These are phyloP conservation scores for Aurelia coerulea DNA, from an alignment of 30 jellyfish, hydroid and myxozoan genomes.

Conservation along the genomic window DNA sequence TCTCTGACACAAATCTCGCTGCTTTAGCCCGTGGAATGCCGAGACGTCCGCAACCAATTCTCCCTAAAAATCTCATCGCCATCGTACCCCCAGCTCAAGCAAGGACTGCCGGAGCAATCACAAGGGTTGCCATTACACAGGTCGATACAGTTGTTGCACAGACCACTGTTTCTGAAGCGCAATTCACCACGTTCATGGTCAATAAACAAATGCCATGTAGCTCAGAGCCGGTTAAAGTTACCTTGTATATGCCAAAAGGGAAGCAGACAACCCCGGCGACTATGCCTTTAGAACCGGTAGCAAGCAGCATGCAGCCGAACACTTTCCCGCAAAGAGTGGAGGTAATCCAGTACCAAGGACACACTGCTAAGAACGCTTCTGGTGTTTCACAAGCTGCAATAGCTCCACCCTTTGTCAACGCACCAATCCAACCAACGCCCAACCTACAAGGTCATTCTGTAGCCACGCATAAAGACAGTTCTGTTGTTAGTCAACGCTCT, in stretches of 20 bases:
- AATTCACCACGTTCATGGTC: conserved; percentile 63
- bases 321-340: conserved; percentile 65
- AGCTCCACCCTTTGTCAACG: neutral
- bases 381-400: neutral
- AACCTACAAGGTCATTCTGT: neutral
- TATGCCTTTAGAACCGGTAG: neutral
- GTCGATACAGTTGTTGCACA: conserved; percentile 23
- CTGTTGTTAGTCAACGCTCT: neutral
- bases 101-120: conserved; percentile 9
- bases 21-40: conserved; percentile 49
- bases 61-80: conserved; percentile 72
- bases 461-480: conserved; percentile 19
- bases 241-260: conserved; percentile 76
- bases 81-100: conserved; percentile 63
- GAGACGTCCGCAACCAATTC: conserved; percentile 68
- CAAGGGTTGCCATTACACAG: conserved; percentile 42
- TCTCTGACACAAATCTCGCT: conserved; percentile 65
- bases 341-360: conserved; percentile 64
- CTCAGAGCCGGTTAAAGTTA: conserved; percentile 76
- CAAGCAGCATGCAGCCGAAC: neutral
- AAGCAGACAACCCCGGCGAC: conserved; percentile 9
- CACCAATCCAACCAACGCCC: neutral
- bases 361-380: neutral
- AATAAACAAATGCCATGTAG: conserved; percentile 73
- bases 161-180: conserved; percentile 31